Evolutionary conservation across 2,797 vertebrate species (phyloP), one percentile per base, ranked within the genome.

Genomic region (Pyrocephalus nanus): DNA sequence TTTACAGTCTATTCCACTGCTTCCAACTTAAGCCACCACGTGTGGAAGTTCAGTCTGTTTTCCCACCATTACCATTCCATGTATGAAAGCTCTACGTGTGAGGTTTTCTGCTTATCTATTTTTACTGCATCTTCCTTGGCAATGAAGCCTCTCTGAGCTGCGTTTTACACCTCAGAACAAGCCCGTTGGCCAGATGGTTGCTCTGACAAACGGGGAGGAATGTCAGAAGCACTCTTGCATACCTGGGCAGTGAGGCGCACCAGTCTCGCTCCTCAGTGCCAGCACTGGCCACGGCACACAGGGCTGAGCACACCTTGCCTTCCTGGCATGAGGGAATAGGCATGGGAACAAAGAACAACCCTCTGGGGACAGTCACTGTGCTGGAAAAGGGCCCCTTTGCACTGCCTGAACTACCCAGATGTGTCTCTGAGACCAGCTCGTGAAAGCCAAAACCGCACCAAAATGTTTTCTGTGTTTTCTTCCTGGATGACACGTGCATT

Each of bases 261-360:
- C 50, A 7, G 38, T 1, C n/a, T 81, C 9, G 62, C 77, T 75
- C 88, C 74, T 74, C 0, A 5, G 64, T 86, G 86, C 81, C 69
- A 53, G 73, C 2, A 1, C 58, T 1, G 5, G 66, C 57, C 47
- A 19, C 0, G 1, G 66, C 42, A 19, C 4, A 2, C 26, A 0
- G 50, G 62, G 47, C 75, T 51, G 30, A 21, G 81, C 73, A 4
- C 12, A 4, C n/a, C 73, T 29, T 6, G 40, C 50, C 45, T 45
- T 42, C 50, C 9, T 5, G 0, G 55, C 29, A 25, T 1, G 0
- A 47, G 58, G 62, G 38, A 36, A 55, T 0, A 50, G 62, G 57
- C 69, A 21, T 18, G 8, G 65, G 25, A 10, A 48, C 64, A 43
- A 12, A 30, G n/a, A n/a, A 2, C 34, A 54, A 2, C 47, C 32